Evolutionary conservation across 2,888 invertebrate species (phyloP).

Genomic region (Ischnura elegans): DNA sequence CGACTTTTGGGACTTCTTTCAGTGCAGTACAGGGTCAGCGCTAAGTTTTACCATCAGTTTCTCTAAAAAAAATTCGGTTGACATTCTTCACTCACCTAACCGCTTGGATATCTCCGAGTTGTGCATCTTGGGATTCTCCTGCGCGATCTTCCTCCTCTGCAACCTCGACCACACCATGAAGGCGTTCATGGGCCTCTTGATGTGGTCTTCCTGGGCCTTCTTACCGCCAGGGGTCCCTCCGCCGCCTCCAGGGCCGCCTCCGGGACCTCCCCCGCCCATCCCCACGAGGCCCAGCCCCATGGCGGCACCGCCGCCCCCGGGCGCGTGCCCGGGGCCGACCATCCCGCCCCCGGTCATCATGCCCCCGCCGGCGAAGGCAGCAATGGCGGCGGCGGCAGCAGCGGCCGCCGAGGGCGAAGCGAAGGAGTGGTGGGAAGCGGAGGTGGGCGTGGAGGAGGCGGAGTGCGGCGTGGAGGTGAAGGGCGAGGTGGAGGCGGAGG

Average conservation of each 20-base stretch:
- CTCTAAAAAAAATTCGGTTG: too few species aligned
- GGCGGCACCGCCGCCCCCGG: slow-evolving; percentile 64
- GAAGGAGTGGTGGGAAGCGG: slow-evolving; percentile 16
- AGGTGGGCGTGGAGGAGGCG: slow-evolving; percentile 25
- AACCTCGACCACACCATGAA: slow-evolving; percentile 97
- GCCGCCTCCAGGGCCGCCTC: background rate
- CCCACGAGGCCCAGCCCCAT: slow-evolving; percentile 40
- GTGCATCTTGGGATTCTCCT: slow-evolving; percentile 98
- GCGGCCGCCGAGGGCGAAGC: slow-evolving; percentile 76
- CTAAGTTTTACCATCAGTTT: too few species aligned
- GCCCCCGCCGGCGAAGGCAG: slow-evolving; percentile 79
- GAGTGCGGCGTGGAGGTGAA: slow-evolving; percentile 13
- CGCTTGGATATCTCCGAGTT: slow-evolving; percentile 97
- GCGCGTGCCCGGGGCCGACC: slow-evolving; percentile 71
- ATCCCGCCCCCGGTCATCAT: slow-evolving; percentile 80
- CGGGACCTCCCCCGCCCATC: background rate
- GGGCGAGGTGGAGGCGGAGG: slow-evolving; percentile 8
- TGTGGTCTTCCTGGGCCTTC: slow-evolving; percentile 88
- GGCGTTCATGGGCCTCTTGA: slow-evolving; percentile 96
- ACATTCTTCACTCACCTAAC: slow-evolving; percentile 80
- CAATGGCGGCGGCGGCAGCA: slow-evolving; percentile 82
- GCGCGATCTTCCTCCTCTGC: slow-evolving; percentile 94
- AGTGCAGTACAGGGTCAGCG: too few species aligned
- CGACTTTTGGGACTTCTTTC: too few species aligned
- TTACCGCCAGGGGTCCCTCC: slow-evolving; percentile 75